Conservation (phyloP, 2,113 vertebrate species). For the Hypanus sabinus region DNA sequence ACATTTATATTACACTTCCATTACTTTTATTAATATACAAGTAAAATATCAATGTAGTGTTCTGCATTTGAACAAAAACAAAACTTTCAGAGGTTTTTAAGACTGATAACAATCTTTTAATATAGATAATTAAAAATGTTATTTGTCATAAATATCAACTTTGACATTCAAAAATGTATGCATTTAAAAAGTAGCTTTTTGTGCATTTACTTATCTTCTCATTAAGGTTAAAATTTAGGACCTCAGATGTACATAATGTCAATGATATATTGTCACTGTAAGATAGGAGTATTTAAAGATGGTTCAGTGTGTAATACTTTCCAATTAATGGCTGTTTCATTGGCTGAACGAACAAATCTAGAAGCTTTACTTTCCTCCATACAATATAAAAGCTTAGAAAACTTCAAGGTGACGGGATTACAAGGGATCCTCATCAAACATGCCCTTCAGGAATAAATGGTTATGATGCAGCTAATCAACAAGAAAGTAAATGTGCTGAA, state of each 20-base stretch:
- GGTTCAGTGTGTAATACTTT: not conserved
- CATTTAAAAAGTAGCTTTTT: not conserved
- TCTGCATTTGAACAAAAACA: not conserved
- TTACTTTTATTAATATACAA: not conserved
- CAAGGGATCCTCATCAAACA: slow-evolving; percentile 74
- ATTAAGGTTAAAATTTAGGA: not conserved
- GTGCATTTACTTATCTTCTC: not conserved
- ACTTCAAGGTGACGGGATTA: slow-evolving; percentile 73
- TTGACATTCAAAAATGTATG: slow-evolving; percentile 19
- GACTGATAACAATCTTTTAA: not conserved
- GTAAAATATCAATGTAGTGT: not conserved
- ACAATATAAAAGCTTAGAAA: slow-evolving; percentile 64
- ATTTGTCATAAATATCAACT: not conserved
- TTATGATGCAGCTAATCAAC: slow-evolving; percentile 75
- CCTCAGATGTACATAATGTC: not conserved
- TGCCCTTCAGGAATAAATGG: slow-evolving; percentile 67
- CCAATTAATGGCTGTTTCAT: slow-evolving; percentile 48
- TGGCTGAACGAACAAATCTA: slow-evolving; percentile 67
- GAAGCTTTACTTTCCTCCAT: slow-evolving; percentile 65
- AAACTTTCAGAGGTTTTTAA: slow-evolving; percentile 1
- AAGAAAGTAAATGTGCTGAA: slow-evolving; percentile 72
- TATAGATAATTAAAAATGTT: slow-evolving; percentile 4
- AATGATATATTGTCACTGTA: not conserved
- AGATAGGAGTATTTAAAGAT: not conserved
- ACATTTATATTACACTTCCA: not conserved